Percentiles rank a stretch among this genome's conserved stretches.
Evolutionary conservation across 1,140 invertebrate species (phyloP).

Genomic region (Megathymus violae): DNA sequence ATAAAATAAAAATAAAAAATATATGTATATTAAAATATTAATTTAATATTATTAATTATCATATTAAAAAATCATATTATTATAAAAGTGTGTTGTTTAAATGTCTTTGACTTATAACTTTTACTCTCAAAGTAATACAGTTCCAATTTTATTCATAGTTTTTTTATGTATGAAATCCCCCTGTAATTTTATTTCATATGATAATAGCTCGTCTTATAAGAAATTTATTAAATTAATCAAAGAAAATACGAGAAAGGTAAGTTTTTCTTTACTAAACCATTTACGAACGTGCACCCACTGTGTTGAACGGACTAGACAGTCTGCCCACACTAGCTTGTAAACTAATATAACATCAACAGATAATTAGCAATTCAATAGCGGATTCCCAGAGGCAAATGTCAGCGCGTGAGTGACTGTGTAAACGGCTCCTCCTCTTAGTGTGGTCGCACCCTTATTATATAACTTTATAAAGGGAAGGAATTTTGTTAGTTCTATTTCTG

Average conservation of each 20-base stretch:
- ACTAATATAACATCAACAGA: constrained; percentile 46
- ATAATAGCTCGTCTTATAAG: background rate
- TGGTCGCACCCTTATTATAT: constrained; percentile 18
- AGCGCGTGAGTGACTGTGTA: constrained; percentile 37
- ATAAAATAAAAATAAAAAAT: too few species aligned
- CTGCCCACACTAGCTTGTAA: constrained; percentile 41
- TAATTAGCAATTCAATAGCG: constrained; percentile 46
- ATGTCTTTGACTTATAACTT: too few species aligned
- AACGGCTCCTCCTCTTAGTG: background rate
- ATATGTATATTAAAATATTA: too few species aligned
- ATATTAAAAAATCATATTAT: too few species aligned
- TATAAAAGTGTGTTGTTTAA: too few species aligned
- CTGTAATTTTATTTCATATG: too few species aligned
- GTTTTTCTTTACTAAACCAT: background rate
- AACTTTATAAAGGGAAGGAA: too few species aligned
- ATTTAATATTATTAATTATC: too few species aligned
- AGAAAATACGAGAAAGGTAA: constrained; percentile 4
- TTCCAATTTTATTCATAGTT: background rate
- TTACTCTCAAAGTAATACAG: too few species aligned
- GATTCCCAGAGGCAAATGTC: constrained; percentile 39
- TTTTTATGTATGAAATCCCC: background rate
- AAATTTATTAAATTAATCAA: background rate
- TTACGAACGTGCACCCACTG: constrained; percentile 23
- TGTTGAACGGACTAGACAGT: constrained; percentile 7
- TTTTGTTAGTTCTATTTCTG: too few species aligned